These are phyloP conservation scores for Neocrepidodera transversa DNA, from an alignment of 2,888 invertebrate species.

Conservation along the genomic window DNA sequence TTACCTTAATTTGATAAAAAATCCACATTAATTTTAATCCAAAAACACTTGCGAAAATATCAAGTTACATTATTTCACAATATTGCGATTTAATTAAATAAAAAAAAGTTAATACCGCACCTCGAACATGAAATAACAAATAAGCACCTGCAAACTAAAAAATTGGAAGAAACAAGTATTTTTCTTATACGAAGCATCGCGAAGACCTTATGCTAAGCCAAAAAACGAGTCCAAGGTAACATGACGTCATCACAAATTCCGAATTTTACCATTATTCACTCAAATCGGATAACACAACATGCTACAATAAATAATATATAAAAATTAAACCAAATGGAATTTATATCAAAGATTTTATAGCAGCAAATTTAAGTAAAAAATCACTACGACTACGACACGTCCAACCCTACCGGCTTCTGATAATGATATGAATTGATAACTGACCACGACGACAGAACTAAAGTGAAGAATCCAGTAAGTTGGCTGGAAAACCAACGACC, in stretches of 20 bases:
- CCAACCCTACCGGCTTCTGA: conserved; percentile 23
- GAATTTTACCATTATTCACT: conserved; percentile 24
- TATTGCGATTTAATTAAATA: conserved; percentile 22
- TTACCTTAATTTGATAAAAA: background rate
- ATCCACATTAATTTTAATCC: background rate
- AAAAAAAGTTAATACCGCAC: conserved; percentile 6
- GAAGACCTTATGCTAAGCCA: conserved; percentile 43
- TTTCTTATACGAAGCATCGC: background rate
- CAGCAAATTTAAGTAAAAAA: no score
- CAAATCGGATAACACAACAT: conserved; percentile 12
- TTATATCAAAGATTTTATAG: no score
- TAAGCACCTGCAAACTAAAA: conserved; percentile 22
- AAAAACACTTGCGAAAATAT: background rate
- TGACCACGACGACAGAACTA: conserved; percentile 52
- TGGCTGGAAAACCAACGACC: conserved; percentile 42
- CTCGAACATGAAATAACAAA: conserved; percentile 12
- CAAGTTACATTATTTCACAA: conserved; percentile 34
- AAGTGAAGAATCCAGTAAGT: conserved; percentile 51
- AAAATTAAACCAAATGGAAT: background rate
- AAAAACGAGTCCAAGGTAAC: conserved; percentile 58
- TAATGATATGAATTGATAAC: conserved; percentile 43
- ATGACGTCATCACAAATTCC: conserved; percentile 52
- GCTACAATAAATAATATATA: conserved; percentile 6
- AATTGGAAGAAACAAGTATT: background rate
- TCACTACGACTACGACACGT: conserved; percentile 6